Base-by-base conservation (phyloP, 2,888 invertebrate genomes). In the Chirona hameri region DNA sequence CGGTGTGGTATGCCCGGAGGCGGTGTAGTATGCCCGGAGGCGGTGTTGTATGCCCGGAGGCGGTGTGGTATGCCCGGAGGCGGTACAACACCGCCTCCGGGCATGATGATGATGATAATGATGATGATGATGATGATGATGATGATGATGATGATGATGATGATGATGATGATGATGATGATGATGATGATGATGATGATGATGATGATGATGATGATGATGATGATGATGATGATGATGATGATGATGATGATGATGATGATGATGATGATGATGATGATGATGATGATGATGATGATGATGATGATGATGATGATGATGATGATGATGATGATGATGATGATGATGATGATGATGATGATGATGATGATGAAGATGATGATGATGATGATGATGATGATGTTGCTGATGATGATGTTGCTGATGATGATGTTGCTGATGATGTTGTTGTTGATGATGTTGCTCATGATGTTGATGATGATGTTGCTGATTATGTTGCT, bases 141-240 rank as follows among this genome's bases (percentile, higher is more conserved):
- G 65, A 65, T 65, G 65, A 65, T 65, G 65, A 65, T 65, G 65
- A 65, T 65, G 65, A 65, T 65, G 65, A 65, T 65, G 65, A 65
- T 65, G 65, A 65, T 65, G 65, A 65, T 65, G 65, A 65, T 65
- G 65, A 65, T 65, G 65, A 65, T 65, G 65, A 65, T 65, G 65
- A 65, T 65, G 65, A 65, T 65, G 65, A 65, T 65, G 65, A 65
- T 65, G n/a, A 65, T 65, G n/a, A 65, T 65, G n/a, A 65, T 65
- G n/a, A 65, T 65, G n/a, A 65, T 65, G n/a, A 65, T 65, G n/a
- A 65, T 65, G n/a, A 65, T 65, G n/a, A 65, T 65, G n/a, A 65
- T 65, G n/a, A 65, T 65, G n/a, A 65, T 65, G n/a, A 65, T 65
- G n/a, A 65, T 65, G n/a, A 65, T 65, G n/a, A 65, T n/a, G n/a